Base-by-base conservation (phyloP, 1,140 invertebrate species). In the Sitobion miscanthi region DNA sequence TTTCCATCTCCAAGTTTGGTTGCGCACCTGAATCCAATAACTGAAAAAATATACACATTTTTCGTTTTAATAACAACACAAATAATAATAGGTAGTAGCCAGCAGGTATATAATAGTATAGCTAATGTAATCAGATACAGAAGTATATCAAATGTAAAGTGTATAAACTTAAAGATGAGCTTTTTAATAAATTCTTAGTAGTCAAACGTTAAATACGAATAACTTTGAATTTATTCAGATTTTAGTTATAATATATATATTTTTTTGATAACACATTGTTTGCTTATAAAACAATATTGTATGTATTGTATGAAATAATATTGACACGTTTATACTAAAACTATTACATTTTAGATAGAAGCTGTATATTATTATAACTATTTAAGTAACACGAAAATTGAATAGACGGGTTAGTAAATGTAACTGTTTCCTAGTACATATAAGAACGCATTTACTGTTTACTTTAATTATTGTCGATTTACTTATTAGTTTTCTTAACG, bases 1-100 rank as follows among this genome's bases (percentile, higher is more conserved):
- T 93, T 42, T 93, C 91, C 82, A 93, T 42, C 25, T 93, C 91
- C 23, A 85, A 86, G 82, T 93, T 93, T 49, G 82, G 38, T n/a
- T 93, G 82, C 2, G 38, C 91, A 2, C 38, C 82, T 8, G 91
- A 85, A 17, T 93, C 38, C 91, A 93, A 85, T 30, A 93, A n/a
- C 91, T 93, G 82, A 57, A 93, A 92, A 93, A 42, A 86, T 45
- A 87, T 20, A 77, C n/a, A 77, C 5, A 77, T 17, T 77, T 69
- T 77, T 77, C 11, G 3, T 77, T n/a, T 20, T 77, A 77, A 14
- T 77, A 17, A 54, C 21, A 23, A 52, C 20, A 52, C 49, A 52
- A 54, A 54, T 7, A 54, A 54, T 54, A 38, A 57, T 57, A 69
- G 9, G 62, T n/a, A n/a, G 38, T 38, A 38, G 38, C 38, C 38